Conservation (phyloP, 2,113 vertebrate species). For the Smithornis capensis region DNA sequence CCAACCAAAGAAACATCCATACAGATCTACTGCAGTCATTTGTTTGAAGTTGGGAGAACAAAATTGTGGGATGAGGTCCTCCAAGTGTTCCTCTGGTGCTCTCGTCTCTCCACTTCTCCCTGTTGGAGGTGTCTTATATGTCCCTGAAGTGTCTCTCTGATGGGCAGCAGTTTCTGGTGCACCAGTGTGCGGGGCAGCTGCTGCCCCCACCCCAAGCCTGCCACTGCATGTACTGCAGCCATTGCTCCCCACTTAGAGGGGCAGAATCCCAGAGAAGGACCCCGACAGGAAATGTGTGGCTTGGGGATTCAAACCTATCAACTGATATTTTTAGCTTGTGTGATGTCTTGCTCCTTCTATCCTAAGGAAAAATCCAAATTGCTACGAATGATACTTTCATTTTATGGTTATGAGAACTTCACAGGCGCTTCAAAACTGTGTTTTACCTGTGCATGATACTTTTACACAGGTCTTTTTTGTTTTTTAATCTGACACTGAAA, state of each 20-base stretch:
- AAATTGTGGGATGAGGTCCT: neutral
- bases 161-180: neutral
- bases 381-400: fast-evolving
- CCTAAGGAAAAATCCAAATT: neutral
- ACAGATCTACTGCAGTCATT: neutral
- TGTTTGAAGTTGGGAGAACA: neutral
- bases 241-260: neutral
- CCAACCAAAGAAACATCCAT: neutral
- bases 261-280: neutral
- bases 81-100: too few species aligned
- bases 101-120: neutral
- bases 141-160: fast-evolving
- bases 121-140: fast-evolving
- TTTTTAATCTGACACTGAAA: neutral
- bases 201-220: neutral
- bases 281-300: neutral
- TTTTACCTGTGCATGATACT: neutral
- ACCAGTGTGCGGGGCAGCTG: neutral
- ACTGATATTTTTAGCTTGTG: neutral
- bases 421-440: neutral
- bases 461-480: fast-evolving
- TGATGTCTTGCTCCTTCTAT: neutral
- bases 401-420: neutral
- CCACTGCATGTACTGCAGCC: neutral
- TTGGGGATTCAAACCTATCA: neutral